These are phyloP conservation scores for Sylvia atricapilla DNA, from an alignment of 2,113 vertebrate species.

Conservation along the genomic window DNA sequence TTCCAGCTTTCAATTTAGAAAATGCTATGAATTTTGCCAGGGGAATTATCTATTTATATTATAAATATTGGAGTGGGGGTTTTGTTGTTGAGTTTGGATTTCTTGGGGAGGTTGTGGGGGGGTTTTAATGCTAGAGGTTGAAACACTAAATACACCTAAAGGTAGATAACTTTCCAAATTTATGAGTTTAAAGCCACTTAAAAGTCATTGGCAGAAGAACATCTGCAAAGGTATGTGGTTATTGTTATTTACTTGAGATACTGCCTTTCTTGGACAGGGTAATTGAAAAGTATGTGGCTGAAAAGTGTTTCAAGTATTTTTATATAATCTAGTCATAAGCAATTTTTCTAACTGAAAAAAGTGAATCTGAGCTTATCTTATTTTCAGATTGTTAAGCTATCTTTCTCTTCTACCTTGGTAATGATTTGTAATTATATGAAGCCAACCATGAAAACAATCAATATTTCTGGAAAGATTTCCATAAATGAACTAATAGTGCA, in stretches of 20 bases:
- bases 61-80: not conserved
- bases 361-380: not conserved
- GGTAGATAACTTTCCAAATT: not conserved
- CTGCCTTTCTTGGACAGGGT: not conserved
- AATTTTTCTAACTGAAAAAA: not conserved
- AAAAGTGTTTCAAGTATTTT: not conserved
- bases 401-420: conserved; percentile 34
- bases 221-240: not conserved
- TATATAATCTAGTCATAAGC: not conserved
- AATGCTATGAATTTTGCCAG: not conserved
- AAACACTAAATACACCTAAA: not conserved
- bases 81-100: not conserved
- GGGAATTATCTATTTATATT: not conserved
- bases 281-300: not conserved
- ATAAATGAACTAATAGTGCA: conserved; percentile 28
- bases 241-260: not conserved
- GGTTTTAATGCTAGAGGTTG: not conserved
- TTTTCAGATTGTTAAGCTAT: not conserved
- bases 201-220: not conserved
- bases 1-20: not conserved
- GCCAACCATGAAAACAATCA: conserved; percentile 25
- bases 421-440: conserved; percentile 33
- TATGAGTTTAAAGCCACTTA: not conserved
- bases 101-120: fast-evolving
- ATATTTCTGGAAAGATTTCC: conserved; percentile 43